Percentiles rank a stretch among this genome's conserved stretches.
phyloP scores from a whole-genome alignment of 2,797 vertebrate species.

The Pseudochirops corinnae region DNA sequence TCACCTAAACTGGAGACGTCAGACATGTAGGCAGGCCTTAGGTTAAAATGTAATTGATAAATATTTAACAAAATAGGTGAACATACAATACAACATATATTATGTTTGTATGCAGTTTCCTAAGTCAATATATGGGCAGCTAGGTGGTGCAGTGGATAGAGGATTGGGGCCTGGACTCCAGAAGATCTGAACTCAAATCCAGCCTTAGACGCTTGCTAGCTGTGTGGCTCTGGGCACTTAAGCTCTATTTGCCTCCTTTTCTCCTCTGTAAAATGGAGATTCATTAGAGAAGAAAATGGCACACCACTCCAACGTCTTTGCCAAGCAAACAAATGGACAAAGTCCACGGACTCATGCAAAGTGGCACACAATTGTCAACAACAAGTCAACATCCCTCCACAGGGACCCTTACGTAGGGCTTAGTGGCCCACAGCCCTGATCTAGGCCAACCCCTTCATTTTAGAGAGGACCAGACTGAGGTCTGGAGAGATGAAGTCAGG shows the following conservation, averaged over 20 bases:
- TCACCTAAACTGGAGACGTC: neutral
- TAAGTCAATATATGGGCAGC: neutral
- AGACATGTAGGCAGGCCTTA: neutral
- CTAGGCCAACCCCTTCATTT: neutral
- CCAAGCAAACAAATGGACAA: neutral
- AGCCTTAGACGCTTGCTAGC: neutral
- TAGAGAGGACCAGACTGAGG: neutral
- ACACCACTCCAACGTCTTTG: neutral
- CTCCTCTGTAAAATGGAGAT: neutral
- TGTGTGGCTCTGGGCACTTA: neutral
- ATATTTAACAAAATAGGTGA: conserved; percentile 3
- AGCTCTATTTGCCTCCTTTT: neutral
- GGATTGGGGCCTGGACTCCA: neutral
- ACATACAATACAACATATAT: neutral
- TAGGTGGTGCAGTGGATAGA: too few species aligned
- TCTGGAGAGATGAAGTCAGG: neutral
- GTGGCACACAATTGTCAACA: neutral
- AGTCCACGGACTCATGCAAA: neutral
- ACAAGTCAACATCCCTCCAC: neutral
- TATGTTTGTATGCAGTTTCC: neutral
- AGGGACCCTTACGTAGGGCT: neutral
- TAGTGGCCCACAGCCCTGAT: neutral
- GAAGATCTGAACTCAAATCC: neutral
- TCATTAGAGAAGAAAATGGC: neutral
- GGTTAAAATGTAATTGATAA: neutral